Base-by-base conservation (phyloP, 2,888 invertebrate species). In the Hipparchia sbordonii region DNA sequence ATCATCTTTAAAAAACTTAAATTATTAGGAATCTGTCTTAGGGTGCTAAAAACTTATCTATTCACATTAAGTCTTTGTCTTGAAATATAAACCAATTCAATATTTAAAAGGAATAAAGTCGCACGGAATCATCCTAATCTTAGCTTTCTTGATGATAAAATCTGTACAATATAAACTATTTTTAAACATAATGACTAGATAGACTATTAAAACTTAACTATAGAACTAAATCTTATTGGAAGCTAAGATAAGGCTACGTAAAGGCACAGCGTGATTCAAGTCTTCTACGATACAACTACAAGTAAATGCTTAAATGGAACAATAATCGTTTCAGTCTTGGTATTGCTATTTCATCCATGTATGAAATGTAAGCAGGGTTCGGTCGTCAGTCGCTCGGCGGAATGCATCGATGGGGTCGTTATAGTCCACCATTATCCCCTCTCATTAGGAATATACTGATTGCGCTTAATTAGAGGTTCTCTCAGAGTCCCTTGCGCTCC, bases 381-480 rank as follows among this genome's bases (percentile, higher is more conserved):
- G 86, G 86, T 87, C 83, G 86, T 86, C 86, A 85, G 86, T 87
- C 87, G 81, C 81, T 84, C 85, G 81, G 82, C 83, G 89, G 93
- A 92, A 92, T 92, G 92, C 90, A 87, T 92, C 91, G 91, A 91
- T 91, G 89, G 87, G 89, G 82, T 91, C 90, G 89, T 91, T 90
- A 89, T 87, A 89, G 89, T 87, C 92, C 88, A 90, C 90, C 88
- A 93, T 93, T 92, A 93, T 90, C 90, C 89, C 87, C 93, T 88
- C 90, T 92, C 93, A 92, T 93, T 93, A 93, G 92, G 92, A 92
- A 92, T 93, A 93, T 89, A 92, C 92, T 93, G 93, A 93, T 93
- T 93, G 91, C 91, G 90, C 88, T 92, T 93, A 93, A 93, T 93
- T 93, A 91, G 87, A 89, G 91, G 90, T 88, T 89, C 90, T 85